These are phyloP conservation scores for Pachyuromys duprasi DNA, from an alignment of 2,797 vertebrate genomes.

Conservation along the genomic window DNA sequence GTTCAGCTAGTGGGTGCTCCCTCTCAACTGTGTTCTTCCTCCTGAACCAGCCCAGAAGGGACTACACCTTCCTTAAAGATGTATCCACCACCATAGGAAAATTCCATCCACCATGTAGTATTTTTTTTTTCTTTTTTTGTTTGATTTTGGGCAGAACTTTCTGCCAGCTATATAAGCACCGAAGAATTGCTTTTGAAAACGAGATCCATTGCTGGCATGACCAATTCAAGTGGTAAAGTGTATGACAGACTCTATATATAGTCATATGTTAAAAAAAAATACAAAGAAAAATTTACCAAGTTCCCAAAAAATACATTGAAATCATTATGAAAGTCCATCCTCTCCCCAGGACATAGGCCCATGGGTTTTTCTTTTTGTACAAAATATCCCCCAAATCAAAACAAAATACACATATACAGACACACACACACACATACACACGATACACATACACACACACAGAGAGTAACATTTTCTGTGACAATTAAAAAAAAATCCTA, in stretches of 20 bases:
- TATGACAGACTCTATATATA: slow-evolving; percentile 84
- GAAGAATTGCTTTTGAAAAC: slow-evolving; percentile 85
- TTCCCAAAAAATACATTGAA: slow-evolving; percentile 88
- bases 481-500: slow-evolving; percentile 93
- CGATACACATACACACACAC: slow-evolving; percentile 74
- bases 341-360: slow-evolving; percentile 81
- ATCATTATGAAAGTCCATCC: slow-evolving; percentile 88
- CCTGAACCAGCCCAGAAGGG: slow-evolving; percentile 82
- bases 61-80: slow-evolving; percentile 85
- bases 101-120: slow-evolving; percentile 65
- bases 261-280: slow-evolving; percentile 83
- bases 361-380: slow-evolving; percentile 86
- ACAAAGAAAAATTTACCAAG: slow-evolving; percentile 85
- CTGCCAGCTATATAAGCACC: slow-evolving; percentile 88
- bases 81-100: slow-evolving; percentile 74
- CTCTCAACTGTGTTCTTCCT: background rate
- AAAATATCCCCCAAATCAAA: slow-evolving; percentile 88
- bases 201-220: slow-evolving; percentile 90
- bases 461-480: slow-evolving; percentile 91
- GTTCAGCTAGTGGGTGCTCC: background rate
- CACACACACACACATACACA: slow-evolving; percentile 74
- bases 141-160: slow-evolving; percentile 81
- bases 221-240: slow-evolving; percentile 88
- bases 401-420: slow-evolving; percentile 83
- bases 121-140: background rate